Conservation (phyloP, 2,113 vertebrate genomes). For the Syngnathus typhle region DNA sequence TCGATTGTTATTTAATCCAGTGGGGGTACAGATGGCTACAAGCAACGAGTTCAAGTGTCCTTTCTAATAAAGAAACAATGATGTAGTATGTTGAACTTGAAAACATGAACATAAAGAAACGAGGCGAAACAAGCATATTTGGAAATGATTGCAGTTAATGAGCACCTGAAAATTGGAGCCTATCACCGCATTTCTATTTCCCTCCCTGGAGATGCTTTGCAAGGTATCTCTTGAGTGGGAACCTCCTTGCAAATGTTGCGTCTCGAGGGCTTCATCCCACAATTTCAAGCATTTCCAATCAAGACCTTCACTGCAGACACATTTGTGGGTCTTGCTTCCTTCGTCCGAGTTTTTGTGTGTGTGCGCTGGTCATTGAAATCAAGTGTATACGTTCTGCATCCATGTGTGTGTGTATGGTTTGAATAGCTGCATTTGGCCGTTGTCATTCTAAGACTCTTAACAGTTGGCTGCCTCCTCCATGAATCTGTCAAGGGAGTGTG, state of each 20-base stretch:
- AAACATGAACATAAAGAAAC: background rate
- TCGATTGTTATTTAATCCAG: background rate
- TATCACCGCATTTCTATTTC: background rate
- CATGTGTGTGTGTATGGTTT: constrained; percentile 6
- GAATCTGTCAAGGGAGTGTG: constrained; percentile 45
- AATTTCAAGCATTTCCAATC: too few species aligned
- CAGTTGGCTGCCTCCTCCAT: constrained; percentile 38
- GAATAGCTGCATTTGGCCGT: constrained; percentile 36
- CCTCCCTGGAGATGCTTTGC: background rate
- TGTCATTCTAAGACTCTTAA: constrained; percentile 44
- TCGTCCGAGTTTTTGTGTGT: too few species aligned
- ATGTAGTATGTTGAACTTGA: background rate
- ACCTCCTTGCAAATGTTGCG: too few species aligned
- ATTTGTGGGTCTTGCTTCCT: too few species aligned
- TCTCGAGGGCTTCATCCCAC: too few species aligned
- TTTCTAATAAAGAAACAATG: background rate
- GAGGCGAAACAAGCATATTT: background rate
- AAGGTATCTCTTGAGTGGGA: too few species aligned
- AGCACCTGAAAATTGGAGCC: background rate
- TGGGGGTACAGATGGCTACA: background rate
- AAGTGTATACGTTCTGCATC: constrained; percentile 3
- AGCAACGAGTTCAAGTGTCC: background rate
- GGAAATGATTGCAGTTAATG: background rate
- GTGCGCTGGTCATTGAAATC: constrained; percentile 19
- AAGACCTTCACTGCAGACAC: too few species aligned